phyloP scores from a whole-genome alignment of 2,888 invertebrate genomes.

The Acronicta aceris region DNA sequence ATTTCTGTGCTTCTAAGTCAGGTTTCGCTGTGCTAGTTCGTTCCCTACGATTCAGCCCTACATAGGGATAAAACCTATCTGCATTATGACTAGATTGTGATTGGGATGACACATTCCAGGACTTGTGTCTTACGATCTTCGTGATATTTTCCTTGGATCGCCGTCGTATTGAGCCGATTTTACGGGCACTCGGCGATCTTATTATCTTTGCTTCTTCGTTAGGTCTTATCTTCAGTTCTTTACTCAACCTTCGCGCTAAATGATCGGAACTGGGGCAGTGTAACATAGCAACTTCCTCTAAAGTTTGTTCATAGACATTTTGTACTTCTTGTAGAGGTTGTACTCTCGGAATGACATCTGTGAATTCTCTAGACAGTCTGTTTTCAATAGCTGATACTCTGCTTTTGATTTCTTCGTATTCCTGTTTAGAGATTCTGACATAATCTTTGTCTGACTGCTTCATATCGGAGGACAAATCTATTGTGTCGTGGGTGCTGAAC shows the following conservation, averaged over 20 bases:
- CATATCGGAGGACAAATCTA: constrained; percentile 80
- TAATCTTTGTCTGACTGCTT: constrained; percentile 88
- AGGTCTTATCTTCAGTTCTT: constrained; percentile 92
- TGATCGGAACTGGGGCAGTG: constrained; percentile 91
- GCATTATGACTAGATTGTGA: constrained; percentile 78
- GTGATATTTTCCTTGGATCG: constrained; percentile 91
- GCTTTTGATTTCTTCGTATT: constrained; percentile 94
- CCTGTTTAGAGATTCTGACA: constrained; percentile 92
- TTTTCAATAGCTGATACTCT: constrained; percentile 93
- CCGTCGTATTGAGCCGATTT: constrained; percentile 93
- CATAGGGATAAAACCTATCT: constrained; percentile 87
- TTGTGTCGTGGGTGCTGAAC: constrained; percentile 83
- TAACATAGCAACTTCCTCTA: constrained; percentile 91
- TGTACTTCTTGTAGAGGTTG: constrained; percentile 91
- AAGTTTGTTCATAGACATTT: constrained; percentile 92
- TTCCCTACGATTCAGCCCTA: constrained; percentile 84
- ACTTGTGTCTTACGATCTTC: constrained; percentile 90
- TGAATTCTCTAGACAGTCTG: constrained; percentile 92
- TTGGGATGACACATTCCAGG: constrained; percentile 90
- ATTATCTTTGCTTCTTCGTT: constrained; percentile 92
- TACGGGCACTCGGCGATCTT: constrained; percentile 94
- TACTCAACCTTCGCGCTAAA: constrained; percentile 91
- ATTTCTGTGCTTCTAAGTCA: constrained; percentile 65
- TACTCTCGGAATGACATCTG: constrained; percentile 80
- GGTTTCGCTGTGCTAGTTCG: constrained; percentile 77